Base-by-base conservation (phyloP, 2,888 invertebrate genomes). In the Thymelicus sylvestris region DNA sequence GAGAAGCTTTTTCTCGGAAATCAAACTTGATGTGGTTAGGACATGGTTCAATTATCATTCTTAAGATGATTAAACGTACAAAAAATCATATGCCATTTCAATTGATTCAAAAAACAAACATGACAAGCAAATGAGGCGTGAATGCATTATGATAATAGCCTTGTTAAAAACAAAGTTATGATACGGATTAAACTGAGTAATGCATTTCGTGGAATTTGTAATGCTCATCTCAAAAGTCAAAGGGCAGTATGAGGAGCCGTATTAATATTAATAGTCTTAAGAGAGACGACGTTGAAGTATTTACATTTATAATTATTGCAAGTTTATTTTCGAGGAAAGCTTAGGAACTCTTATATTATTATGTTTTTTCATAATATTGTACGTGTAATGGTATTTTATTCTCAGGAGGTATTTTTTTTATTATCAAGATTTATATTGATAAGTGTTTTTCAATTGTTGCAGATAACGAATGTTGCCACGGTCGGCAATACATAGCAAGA, bases 381-480 rank as follows among this genome's bases (percentile, higher is more conserved):
- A 19, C 2, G n/a, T n/a, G n/a, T n/a, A n/a, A 19, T 19, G 19
- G 19, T 1, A 19, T 19, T 19, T 67, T 44, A 44, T 44, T 44
- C 2, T 44, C 12, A 44, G 12, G 44, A 44, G 12, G 7, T 44
- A n/a, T n/a, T n/a, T n/a, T 44, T 44, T 12, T 44, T 8, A 44
- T 0, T 4, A 12, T 44, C 44, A 1, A 13, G 7, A 72, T 63
- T 62, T 67, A 24, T 24, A 61, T 61, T 67, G 41, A 67, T 68
- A 2, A 15, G 31, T 81, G 31, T 81, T 82, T 81, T 83, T 86
- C 84, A 83, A 86, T 92, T 92, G 92, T 93, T 93, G 80, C 92
- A 93, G 93, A 92, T 89, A 89, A 84, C 84, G 76, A 86, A 90
- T 90, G 87, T 86, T 90, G 87, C 91, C 88, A 90, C 91, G 92